Base-by-base conservation (phyloP, 2,888 invertebrate genomes). In the Eupeodes luniger region DNA sequence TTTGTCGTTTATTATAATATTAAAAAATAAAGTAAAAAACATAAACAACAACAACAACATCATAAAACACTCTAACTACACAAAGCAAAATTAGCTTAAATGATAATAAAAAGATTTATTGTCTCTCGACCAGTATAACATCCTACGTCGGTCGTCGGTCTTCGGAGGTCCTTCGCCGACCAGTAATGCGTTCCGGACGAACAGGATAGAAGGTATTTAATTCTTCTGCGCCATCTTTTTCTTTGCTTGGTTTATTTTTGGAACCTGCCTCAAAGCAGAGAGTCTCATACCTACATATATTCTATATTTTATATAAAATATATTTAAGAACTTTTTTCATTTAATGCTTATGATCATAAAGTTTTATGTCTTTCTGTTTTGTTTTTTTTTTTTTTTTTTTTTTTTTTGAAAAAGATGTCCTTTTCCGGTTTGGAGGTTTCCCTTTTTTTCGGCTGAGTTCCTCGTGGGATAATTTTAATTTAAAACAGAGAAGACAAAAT, bases 41-140 rank as follows among this genome's bases (percentile, higher is more conserved):
- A 40, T 4, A 40, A 7, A 40, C 40, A 51, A 36, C 12, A 12
- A 70, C 55, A 19, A 40, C 55, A 14, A 40, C 40, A 70, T 55
- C 53, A 70, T 70, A 55, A 70, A 70, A 55, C 19, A 19, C 53
- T 55, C 70, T 44, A 14, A 14, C 62, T 19, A 61, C 44, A 78
- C 76, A 64, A 16, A 64, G 49, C 47, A 27, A 51, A 62, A 36
- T 47, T 62, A 85, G 70, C 67, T 85, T 36, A 81, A 77, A 85
- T 59, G 85, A 77, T 74, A 81, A 81, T 81, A 81, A 81, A 67
- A 82, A 77, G 72, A 81, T 77, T 85, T 78, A 85, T 74, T 74
- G 70, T 51, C 74, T 34, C 12, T 47, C 34, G 7, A 14, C 34
- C 59, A 5, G 12, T 7, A 57, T 4, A 7, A 10, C 11, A 12